Base-by-base conservation (phyloP, 1,140 invertebrate species). In the Daktulosphaira vitifoliae region DNA sequence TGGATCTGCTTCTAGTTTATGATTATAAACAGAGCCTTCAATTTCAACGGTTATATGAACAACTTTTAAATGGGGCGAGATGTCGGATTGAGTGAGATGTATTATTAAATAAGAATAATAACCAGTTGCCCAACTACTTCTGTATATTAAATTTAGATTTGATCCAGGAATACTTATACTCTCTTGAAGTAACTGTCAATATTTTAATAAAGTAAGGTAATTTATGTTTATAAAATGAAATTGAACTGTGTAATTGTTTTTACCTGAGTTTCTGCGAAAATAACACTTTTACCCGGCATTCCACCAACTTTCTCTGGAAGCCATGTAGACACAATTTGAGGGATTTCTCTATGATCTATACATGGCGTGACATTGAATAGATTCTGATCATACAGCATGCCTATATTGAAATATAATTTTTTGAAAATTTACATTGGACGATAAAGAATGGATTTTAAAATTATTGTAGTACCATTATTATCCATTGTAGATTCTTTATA, bases 1-100 rank as follows among this genome's bases (percentile, higher is more conserved):
- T 0, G 92, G 89, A 75, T 97, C 93, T 0, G 95, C 93, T 75
- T 98, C 94, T 74, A 98, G 96, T 2, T 86, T 87, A 75, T 91
- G 90, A 7, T 90, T 86, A 73, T 92, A 87, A 13, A 93, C 78
- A 2, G 90, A 90, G 1, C 95, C 94, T 75, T 96, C 91, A 50
- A 97, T 89, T 68, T 91, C 87, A 1, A 91, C 88, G 73, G 84
- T 84, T n/a, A 87, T 85, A 73, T 96, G 90, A 0, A 98, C 91
- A 65, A 91, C 84, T 3, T 84, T 84, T 20, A 98, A 78, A 2
- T 86, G 83, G 49, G 82, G 80, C 2, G 93, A 93, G 18, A 92
- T 84, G 29, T 81, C 77, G 13, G 82, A 81, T 0, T 87, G 85
- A 1, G 93, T 97, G 44, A 98, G 79, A 73, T 91, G 87, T 78